phyloP scores from a whole-genome alignment of 2,888 invertebrate species.

The Thalpophila matura region DNA sequence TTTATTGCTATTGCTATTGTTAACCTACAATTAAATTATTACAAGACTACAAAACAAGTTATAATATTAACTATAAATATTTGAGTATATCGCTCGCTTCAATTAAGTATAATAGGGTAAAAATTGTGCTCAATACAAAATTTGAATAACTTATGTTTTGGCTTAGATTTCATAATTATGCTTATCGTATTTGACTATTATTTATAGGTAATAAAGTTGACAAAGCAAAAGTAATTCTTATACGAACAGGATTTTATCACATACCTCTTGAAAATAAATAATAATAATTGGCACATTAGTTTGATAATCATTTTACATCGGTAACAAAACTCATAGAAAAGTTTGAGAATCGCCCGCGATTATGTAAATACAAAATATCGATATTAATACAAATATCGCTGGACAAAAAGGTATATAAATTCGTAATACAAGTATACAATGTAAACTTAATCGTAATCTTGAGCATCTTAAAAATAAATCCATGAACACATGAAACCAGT shows the following conservation, averaged over 20 bases:
- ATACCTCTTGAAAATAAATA: background rate
- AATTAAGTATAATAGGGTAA: background rate
- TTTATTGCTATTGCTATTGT: slow-evolving; percentile 49
- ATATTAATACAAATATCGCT: slow-evolving; percentile 3
- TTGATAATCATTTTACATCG: background rate
- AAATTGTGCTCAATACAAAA: slow-evolving; percentile 10
- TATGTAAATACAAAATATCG: background rate
- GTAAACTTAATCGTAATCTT: slow-evolving; percentile 34
- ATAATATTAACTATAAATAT: background rate
- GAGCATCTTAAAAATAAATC: slow-evolving; percentile 46
- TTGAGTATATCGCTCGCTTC: slow-evolving; percentile 7
- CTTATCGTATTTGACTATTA: background rate
- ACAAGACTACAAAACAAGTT: slow-evolving; percentile 34
- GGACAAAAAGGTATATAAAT: slow-evolving; percentile 23
- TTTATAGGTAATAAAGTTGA: too few species aligned
- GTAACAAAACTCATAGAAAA: background rate
- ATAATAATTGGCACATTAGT: slow-evolving; percentile 24
- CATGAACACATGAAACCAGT: slow-evolving; percentile 19
- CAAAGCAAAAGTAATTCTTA: background rate
- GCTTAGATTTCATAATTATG: background rate
- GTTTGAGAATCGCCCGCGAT: background rate
- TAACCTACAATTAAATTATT: slow-evolving; percentile 34
- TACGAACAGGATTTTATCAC: background rate
- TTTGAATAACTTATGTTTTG: background rate
- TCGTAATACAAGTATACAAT: slow-evolving; percentile 30